phyloP scores from a whole-genome alignment of 2,888 invertebrate genomes.

The Miltochrista miniata region DNA sequence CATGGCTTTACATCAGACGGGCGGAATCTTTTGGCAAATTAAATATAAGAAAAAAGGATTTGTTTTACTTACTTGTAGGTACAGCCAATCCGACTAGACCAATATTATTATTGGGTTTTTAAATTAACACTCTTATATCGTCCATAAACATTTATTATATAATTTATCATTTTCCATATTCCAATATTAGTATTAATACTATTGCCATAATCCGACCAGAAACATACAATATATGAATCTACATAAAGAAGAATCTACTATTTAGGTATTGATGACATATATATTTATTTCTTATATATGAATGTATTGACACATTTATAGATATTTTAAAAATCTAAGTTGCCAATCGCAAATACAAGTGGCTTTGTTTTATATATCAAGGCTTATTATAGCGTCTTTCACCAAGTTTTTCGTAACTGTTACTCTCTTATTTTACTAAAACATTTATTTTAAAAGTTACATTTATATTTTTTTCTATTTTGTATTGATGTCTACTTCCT shows the following conservation, averaged over 20 bases:
- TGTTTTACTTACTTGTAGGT: no score
- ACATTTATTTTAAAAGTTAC: constrained; percentile 74
- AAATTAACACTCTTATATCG: constrained; percentile 44
- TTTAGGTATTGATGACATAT: constrained; percentile 71
- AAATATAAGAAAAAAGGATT: no score
- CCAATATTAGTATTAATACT: constrained; percentile 74
- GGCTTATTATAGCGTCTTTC: constrained; percentile 82
- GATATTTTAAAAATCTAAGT: constrained; percentile 71
- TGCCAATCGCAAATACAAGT: constrained; percentile 81
- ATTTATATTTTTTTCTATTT: constrained; percentile 70
- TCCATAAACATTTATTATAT: constrained; percentile 83
- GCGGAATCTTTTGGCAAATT: no score
- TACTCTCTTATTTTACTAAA: constrained; percentile 75
- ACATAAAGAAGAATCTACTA: constrained; percentile 76
- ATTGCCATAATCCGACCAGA: constrained; percentile 68
- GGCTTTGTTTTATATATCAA: constrained; percentile 67
- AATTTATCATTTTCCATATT: constrained; percentile 79
- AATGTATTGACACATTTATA: constrained; percentile 70
- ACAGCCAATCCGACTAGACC: no score
- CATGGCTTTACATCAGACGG: no score
- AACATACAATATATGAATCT: constrained; percentile 75
- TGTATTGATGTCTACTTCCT: constrained; percentile 71
- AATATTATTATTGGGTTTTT: neutral
- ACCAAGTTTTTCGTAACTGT: constrained; percentile 78
- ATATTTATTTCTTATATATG: constrained; percentile 55